A percentile compares a stretch with the other conserved stretches of the same genome.
phyloP scores from a whole-genome alignment of 1,140 invertebrate genomes.

The Camponotus pennsylvanicus region DNA sequence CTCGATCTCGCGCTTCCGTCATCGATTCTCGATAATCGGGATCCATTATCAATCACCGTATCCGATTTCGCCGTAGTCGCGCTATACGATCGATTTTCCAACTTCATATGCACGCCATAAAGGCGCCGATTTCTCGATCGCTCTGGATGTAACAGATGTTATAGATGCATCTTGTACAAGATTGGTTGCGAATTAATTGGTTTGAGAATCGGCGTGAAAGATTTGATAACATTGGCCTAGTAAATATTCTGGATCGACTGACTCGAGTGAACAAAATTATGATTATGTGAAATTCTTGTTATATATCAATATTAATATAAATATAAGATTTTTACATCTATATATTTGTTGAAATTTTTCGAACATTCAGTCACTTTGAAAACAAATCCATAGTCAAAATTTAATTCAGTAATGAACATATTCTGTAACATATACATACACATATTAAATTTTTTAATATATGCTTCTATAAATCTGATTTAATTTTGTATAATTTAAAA shows the following conservation, averaged over 20 bases:
- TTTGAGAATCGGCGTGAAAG: not conserved
- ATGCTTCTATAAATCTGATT: not conserved
- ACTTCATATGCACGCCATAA: not conserved
- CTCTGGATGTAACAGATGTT: not conserved
- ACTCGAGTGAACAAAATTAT: not conserved
- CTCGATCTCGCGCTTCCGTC: slow-evolving; percentile 66
- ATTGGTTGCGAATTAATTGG: not conserved
- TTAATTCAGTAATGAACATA: not conserved
- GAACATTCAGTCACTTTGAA: not conserved
- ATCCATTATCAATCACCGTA: slow-evolving; percentile 19
- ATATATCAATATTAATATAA: not conserved
- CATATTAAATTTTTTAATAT: too few relatives aligned
- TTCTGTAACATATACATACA: too few relatives aligned
- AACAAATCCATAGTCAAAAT: not conserved
- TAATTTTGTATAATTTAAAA: not conserved
- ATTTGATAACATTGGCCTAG: not conserved
- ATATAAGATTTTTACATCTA: not conserved
- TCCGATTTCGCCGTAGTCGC: slow-evolving; percentile 32
- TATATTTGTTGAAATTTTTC: not conserved
- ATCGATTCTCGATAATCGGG: slow-evolving; percentile 74
- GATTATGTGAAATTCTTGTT: too few relatives aligned
- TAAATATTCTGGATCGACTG: not conserved
- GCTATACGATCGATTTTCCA: not conserved
- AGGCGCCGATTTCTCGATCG: not conserved
- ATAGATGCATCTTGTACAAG: not conserved